Percentiles rank a stretch among this genome's conserved stretches.
phyloP scores from a whole-genome alignment of 1,140 invertebrate genomes.

The Dendroctonus valens region DNA sequence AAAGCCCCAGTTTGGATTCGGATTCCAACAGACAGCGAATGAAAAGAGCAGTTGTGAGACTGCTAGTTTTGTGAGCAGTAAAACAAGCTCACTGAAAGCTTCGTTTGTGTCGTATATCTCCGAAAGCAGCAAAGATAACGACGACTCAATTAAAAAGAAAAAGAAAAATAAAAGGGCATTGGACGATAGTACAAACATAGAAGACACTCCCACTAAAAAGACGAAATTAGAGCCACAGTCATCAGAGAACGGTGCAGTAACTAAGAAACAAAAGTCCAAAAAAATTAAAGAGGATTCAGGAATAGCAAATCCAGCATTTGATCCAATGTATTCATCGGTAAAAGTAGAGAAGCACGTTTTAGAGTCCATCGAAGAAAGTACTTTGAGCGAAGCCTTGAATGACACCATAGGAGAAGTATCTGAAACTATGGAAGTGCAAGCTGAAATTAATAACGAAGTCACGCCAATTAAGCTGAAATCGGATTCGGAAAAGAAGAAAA shows the following conservation, averaged over 20 bases:
- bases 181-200: constrained; percentile 25
- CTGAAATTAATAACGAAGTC: constrained; percentile 21
- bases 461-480: constrained; percentile 8
- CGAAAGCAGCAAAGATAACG: constrained; percentile 22
- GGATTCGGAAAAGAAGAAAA: constrained; percentile 23
- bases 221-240: constrained; percentile 18
- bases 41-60: not conserved
- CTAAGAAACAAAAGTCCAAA: constrained; percentile 28
- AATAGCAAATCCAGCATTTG: constrained; percentile 42
- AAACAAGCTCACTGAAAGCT: not conserved
- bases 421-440: constrained; percentile 25
- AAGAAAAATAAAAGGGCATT: constrained; percentile 26
- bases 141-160: constrained; percentile 28
- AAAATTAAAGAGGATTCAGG: constrained; percentile 28
- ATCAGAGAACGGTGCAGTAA: constrained; percentile 15
- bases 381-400: too few species aligned
- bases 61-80: too few species aligned
- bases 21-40: constrained; percentile 28
- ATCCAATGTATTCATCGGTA: constrained; percentile 34
- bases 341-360: constrained; percentile 40
- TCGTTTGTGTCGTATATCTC: constrained; percentile 35
- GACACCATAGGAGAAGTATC: constrained; percentile 11
- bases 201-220: constrained; percentile 28
- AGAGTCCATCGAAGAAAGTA: constrained; percentile 38
- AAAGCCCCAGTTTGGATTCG: constrained; percentile 20